phyloP scores from a whole-genome alignment of 1,140 invertebrate species.

The Hyphantria cunea region DNA sequence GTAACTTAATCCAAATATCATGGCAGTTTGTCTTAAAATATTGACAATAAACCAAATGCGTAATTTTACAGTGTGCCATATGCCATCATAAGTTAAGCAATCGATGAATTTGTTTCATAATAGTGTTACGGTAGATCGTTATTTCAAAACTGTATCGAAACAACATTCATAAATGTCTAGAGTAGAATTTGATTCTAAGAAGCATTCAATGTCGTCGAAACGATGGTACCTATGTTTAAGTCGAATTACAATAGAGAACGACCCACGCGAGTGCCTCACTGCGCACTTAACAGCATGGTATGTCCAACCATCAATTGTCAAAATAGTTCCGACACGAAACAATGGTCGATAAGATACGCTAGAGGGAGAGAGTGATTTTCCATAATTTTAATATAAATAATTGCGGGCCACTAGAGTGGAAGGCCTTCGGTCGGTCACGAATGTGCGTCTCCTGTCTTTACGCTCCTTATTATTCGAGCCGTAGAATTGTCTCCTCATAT shows the following conservation, averaged over 20 bases:
- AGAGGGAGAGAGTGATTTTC: slow-evolving; percentile 51
- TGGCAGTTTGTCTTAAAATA: too few species aligned
- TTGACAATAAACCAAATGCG: too few species aligned
- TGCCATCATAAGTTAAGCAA: slow-evolving; percentile 28
- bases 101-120: slow-evolving; percentile 34
- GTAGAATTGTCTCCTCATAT: slow-evolving; percentile 23
- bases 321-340: slow-evolving; percentile 42
- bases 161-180: slow-evolving; percentile 61
- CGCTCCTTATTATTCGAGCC: slow-evolving; percentile 29
- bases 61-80: neutral
- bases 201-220: slow-evolving; percentile 66
- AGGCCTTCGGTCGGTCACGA: slow-evolving; percentile 57
- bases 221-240: slow-evolving; percentile 54
- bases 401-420: slow-evolving; percentile 51
- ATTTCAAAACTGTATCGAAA: slow-evolving; percentile 60
- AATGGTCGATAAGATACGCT: slow-evolving; percentile 43
- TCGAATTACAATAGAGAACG: slow-evolving; percentile 57
- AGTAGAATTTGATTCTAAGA: slow-evolving; percentile 67
- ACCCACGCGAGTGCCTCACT: slow-evolving; percentile 46
- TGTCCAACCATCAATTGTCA: slow-evolving; percentile 39
- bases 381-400: slow-evolving; percentile 58
- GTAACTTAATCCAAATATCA: too few species aligned
- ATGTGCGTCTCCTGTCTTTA: slow-evolving; percentile 31
- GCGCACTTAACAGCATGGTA: slow-evolving; percentile 24
- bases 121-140: slow-evolving; percentile 43